Evolutionary conservation across 2,113 vertebrate genomes (phyloP).

Genomic region (Sula dactylatra): DNA sequence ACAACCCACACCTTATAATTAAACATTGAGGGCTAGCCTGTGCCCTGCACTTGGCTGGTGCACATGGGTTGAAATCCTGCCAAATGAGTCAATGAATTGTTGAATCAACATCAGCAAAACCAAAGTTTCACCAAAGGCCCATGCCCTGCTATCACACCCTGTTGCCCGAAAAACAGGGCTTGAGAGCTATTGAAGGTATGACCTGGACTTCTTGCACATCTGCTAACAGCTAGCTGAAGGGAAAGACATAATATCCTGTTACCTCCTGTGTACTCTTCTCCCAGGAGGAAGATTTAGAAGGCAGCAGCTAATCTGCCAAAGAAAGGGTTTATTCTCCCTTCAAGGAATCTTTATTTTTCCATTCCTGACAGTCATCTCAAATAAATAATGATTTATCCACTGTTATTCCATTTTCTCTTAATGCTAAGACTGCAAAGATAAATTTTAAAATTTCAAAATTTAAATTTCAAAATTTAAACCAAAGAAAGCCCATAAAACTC

Average conservation of each 20-base stretch:
- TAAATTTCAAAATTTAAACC: background rate
- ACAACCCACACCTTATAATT: background rate
- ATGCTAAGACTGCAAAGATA: background rate
- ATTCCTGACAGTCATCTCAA: background rate
- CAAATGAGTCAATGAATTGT: background rate
- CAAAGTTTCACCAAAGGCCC: background rate
- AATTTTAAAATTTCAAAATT: background rate
- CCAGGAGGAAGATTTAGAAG: background rate
- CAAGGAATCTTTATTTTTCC: background rate
- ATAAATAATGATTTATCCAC: background rate
- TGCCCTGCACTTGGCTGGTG: background rate
- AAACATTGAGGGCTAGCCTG: accelerated
- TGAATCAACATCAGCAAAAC: background rate
- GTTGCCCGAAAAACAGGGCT: background rate
- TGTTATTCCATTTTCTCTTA: background rate
- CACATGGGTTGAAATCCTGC: background rate
- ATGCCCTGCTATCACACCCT: background rate
- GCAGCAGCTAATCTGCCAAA: background rate
- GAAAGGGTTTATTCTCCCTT: background rate
- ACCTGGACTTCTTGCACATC: background rate
- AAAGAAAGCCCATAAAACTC: background rate
- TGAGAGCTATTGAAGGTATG: background rate
- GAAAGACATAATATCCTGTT: background rate
- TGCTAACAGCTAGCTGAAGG: background rate
- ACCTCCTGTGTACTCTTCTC: background rate